phyloP scores from a whole-genome alignment of 2,888 invertebrate genomes.

The Stratiomys singularior region DNA sequence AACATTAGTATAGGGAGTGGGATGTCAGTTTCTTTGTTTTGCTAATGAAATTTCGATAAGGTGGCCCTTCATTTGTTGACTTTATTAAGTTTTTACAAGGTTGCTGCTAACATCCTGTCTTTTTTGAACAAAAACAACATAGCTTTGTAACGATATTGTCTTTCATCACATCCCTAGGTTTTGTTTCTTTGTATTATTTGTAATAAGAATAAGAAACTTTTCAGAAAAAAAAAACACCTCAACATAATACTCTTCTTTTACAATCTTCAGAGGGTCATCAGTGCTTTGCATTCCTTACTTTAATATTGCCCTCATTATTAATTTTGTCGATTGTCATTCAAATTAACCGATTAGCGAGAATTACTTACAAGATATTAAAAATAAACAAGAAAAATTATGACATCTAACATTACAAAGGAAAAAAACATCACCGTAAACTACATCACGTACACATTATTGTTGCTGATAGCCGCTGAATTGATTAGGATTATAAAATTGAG shows the following conservation, averaged over 20 bases:
- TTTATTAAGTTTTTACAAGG: too few relatives aligned
- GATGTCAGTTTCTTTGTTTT: too few relatives aligned
- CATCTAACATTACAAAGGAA: not conserved
- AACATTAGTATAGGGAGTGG: too few relatives aligned
- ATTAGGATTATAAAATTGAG: conserved; percentile 56
- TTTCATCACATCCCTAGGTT: too few relatives aligned
- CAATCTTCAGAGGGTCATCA: not conserved
- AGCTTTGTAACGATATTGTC: too few relatives aligned
- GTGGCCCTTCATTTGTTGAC: too few relatives aligned
- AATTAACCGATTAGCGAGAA: not conserved
- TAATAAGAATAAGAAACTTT: too few relatives aligned
- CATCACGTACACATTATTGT: conserved; percentile 31
- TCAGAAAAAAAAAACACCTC: too few relatives aligned
- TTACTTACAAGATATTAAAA: not conserved
- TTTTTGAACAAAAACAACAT: too few relatives aligned
- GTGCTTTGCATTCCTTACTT: not conserved
- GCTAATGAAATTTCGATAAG: too few relatives aligned
- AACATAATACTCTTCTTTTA: not conserved
- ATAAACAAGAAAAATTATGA: not conserved
- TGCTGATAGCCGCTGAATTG: conserved; percentile 54
- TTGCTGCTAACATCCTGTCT: too few relatives aligned
- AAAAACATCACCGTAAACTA: conserved; percentile 12
- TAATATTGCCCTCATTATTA: not conserved
- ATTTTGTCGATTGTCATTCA: not conserved
- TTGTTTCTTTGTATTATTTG: too few relatives aligned